Evolutionary conservation across 2,113 vertebrate genomes (phyloP).

Genomic region (Dissostichus mawsoni): DNA sequence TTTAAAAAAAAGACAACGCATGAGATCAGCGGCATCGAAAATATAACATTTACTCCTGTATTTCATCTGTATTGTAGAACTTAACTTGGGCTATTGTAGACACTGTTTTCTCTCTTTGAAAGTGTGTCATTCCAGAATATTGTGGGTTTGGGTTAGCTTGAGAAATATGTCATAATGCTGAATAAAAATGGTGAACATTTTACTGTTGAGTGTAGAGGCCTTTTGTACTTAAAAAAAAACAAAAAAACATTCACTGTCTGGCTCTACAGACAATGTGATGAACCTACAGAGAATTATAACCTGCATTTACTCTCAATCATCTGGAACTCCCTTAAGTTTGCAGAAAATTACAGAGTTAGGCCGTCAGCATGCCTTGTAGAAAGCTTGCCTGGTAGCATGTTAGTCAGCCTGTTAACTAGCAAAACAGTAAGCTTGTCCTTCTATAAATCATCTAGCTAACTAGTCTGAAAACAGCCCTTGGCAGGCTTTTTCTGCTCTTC

Average conservation of each 20-base stretch:
- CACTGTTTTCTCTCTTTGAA: too few relatives aligned
- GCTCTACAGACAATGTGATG: not conserved
- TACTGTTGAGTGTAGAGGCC: not conserved
- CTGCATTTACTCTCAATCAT: not conserved
- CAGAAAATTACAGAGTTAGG: not conserved
- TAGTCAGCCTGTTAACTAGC: not conserved
- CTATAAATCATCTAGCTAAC: constrained; percentile 19
- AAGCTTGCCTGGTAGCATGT: not conserved
- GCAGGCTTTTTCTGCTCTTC: constrained; percentile 52
- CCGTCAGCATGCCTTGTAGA: not conserved
- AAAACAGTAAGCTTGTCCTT: constrained; percentile 15
- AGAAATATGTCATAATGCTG: constrained; percentile 7
- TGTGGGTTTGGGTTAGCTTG: not conserved
- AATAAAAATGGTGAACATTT: constrained; percentile 6
- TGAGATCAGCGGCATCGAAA: too few relatives aligned
- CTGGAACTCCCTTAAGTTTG: too few relatives aligned
- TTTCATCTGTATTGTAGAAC: too few relatives aligned
- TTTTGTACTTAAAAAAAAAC: not conserved
- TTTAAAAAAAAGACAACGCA: too few relatives aligned
- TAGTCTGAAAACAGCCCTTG: constrained; percentile 30
- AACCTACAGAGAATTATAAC: not conserved
- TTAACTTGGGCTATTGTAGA: too few relatives aligned
- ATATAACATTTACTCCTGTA: too few relatives aligned
- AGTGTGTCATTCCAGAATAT: too few relatives aligned
- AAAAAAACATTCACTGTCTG: not conserved